phyloP scores from a whole-genome alignment of 1,140 invertebrate genomes.

The Trachymyrmex septentrionalis region DNA sequence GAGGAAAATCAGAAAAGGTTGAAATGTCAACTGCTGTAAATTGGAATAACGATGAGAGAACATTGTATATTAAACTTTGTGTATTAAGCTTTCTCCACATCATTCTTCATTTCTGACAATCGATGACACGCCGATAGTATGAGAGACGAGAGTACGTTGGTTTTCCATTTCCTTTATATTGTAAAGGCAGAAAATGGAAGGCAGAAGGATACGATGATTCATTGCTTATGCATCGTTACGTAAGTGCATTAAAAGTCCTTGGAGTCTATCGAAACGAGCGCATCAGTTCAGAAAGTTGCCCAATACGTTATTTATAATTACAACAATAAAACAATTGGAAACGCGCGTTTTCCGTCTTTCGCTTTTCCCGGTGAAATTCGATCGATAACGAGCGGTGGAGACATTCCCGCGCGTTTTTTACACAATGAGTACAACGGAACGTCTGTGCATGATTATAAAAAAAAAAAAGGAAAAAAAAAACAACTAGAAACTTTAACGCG shows the following conservation, averaged over 20 bases:
- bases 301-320: slow-evolving; percentile 18
- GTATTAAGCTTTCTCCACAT: neutral
- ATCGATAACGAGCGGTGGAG: neutral
- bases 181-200: slow-evolving; percentile 21
- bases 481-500: neutral
- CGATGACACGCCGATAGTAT: neutral
- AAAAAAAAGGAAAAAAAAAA: slow-evolving; percentile 4
- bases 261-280: slow-evolving; percentile 42
- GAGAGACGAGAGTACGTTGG: neutral
- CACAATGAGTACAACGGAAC: neutral
- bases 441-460: neutral
- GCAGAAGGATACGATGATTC: slow-evolving; percentile 60
- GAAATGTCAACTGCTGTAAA: neutral
- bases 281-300: slow-evolving; percentile 60
- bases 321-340: neutral
- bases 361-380: neutral
- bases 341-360: neutral
- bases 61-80: slow-evolving; percentile 21
- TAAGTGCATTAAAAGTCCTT: slow-evolving; percentile 65
- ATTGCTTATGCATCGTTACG: slow-evolving; percentile 32
- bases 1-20: neutral
- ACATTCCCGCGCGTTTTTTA: neutral
- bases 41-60: neutral
- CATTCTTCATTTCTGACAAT: neutral
- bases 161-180: slow-evolving; percentile 32